Percentiles rank a stretch among this genome's conserved stretches.
phyloP scores from a whole-genome alignment of 2,797 vertebrate genomes.

The Crax fasciolata region DNA sequence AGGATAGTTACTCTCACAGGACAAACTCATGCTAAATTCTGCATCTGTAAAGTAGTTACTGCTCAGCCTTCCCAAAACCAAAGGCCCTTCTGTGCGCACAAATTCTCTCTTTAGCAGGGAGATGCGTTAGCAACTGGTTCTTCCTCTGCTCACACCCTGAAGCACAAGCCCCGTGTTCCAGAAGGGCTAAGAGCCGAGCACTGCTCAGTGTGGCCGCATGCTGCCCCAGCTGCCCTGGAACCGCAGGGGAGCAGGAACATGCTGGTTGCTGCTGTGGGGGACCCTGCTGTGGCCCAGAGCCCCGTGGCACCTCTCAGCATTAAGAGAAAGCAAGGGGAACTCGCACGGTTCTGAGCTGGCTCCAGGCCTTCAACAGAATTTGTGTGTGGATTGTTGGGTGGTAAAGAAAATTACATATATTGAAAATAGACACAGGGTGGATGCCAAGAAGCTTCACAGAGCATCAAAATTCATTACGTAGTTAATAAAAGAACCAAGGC shows the following conservation, averaged over 20 bases:
- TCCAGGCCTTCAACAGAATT: background rate
- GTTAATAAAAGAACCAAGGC: background rate
- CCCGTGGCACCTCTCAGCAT: accelerated
- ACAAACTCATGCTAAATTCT: background rate
- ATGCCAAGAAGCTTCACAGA: background rate
- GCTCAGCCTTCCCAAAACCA: background rate
- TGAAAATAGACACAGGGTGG: background rate
- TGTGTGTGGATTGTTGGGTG: background rate
- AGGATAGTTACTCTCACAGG: background rate
- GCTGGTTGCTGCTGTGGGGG: background rate
- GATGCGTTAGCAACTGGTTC: background rate
- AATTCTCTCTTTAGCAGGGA: background rate
- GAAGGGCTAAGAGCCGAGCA: background rate
- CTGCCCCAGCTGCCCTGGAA: background rate
- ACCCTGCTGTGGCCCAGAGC: background rate
- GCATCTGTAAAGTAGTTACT: background rate
- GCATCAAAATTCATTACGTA: background rate
- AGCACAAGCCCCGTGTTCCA: background rate
- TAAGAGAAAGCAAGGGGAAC: background rate
- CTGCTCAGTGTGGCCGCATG: background rate
- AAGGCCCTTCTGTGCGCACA: background rate
- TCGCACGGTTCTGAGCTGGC: background rate
- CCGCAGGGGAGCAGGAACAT: accelerated
- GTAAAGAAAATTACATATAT: background rate
- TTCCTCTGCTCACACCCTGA: background rate